Evolutionary conservation across 2,113 vertebrate species (phyloP), one percentile per base, ranked within the genome.

Genomic region (Apeltes quadracus): DNA sequence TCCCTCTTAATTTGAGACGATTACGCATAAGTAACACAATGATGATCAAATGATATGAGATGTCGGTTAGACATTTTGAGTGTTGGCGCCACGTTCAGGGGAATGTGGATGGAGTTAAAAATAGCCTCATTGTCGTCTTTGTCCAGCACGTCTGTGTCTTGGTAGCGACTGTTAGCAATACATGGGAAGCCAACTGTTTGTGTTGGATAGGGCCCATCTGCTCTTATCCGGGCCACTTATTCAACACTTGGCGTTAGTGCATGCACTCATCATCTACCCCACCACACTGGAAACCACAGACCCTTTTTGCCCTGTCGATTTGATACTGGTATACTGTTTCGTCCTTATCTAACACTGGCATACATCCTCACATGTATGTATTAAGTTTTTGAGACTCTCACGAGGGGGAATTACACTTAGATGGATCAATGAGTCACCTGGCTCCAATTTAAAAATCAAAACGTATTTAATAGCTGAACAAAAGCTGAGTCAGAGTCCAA

Each of bases 81-180:
- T 38, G 48, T 38, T 5, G 16, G 25, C 16, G 48, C 16, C 36
- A 46, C 16, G 56, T 39, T 36, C 27, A 39, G 4, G 54, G 15
- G 43, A 63, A n/a, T 57, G 57, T 62, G 34, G 32, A 34, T 63
- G 51, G 44, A 41, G 56, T 23, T 16, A 46, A 63, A 79, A 48
- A 58, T 50, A 66, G 43, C 51, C 29, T 29, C 29, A 29, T 29
- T 29, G 29, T 29, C 29, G 29, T 29, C 2, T 29, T 3, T 10
- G 7, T 25, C 39, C 38, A 25, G 22, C 22, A 29, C 57, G 36
- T 34, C 16, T 53, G n/a, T 32, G 23, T 29, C 50, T 29, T 27
- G 7, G 25, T 51, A 1, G 25, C 2, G 9, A 11, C 38, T 20
- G 15, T 55, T 32, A 53, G 39, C 5, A 14, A 48, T 32, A 43